Evolutionary conservation across 92 coral and sea anemone genomes (phyloP), one percentile per base, ranked within the genome.

Genomic region (Galaxea fascicularis): DNA sequence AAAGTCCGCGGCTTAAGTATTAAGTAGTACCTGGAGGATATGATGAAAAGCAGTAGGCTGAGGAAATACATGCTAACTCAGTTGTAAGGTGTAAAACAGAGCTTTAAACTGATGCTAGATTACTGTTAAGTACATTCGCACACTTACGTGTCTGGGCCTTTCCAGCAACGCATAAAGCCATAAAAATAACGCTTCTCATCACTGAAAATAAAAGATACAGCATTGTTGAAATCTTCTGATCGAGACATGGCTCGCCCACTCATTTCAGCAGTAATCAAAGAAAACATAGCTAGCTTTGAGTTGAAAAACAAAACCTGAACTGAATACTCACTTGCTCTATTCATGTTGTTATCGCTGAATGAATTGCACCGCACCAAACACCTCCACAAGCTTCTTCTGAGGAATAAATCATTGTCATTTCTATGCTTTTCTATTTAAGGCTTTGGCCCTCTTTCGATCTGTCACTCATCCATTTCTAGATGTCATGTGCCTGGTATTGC

Each of bases 261-360:
- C 11, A 13, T 28, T 15, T 60, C 10, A 8, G 4, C 3, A 41
- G 26, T 10, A 45, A 4, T 15, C 11, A 16, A 41, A 47, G 12
- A 25, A 15, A 17, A 60, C 54, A 16, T 11, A 18, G 11, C 45
- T 26, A 66, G 47, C 16, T 65, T 2, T 47, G 18, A 14, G 5
- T 15, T 8, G 13, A 25, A 47, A 9, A 10, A 26, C 7, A 51
- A 30, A 51, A 35, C n/a, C n/a, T n/a, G n/a, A n/a, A n/a, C n/a
- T n/a, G n/a, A n/a, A 29, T 28, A 49, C 84, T 79, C 51, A 79
- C 84, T 29, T 8, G 71, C 4, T 77, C 41, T 60, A 31, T 22
- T 46, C 20, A 49, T n/a, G 64, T 21, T 65, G 25, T 64, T 26
- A 65, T 26, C 22, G 60, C 62, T 9, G 71, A 25, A 18, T 12